Base-by-base conservation (phyloP, 1,140 invertebrate genomes). In the Drosophila trapezifrons region DNA sequence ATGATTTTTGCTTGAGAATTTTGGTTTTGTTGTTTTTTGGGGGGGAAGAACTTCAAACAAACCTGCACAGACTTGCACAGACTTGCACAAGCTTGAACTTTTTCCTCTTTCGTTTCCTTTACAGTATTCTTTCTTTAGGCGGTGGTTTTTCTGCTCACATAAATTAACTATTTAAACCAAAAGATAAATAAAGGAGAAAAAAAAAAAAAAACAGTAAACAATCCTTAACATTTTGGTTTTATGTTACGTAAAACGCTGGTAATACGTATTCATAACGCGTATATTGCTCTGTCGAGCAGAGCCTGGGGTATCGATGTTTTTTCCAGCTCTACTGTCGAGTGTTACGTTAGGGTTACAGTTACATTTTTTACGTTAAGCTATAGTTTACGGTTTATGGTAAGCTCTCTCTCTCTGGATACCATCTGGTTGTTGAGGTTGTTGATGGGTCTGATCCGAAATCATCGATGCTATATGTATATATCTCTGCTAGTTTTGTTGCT, bases 111-210 rank as follows among this genome's bases (percentile, higher is more conserved):
- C 45, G 49, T 60, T 65, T 32, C 22, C 9, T 51, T 58, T 82
- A 82, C 70, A 79, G 80, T 82, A 83, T 65, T 75, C 69, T 70
- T 65, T 75, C 15, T 22, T 82, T 76, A 79, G 71, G 62, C 80
- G 80, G 76, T 84, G 80, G 80, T 84, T 63, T 80, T 20, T 52
- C 51, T 42, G 60, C 81, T 84, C 47, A 71, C 57, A 58, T 79
- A 75, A 69, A 47, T 69, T 47, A 69, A 18, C 42, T 49, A 69
- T 17, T 46, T 71, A 35, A 69, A 40, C n/a, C n/a, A 37, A 35
- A 35, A 54, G 42, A 54, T n/a, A 38, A n/a, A 38, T 38, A 51
- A 1, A 18, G 13, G 12, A 29, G 29, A 17, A 29, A 13, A 18
- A 7, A 25, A 32, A 66, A 38, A 35, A 65, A 35, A 17, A 10